These are phyloP conservation scores for Meda fulgida DNA, from an alignment of 2,797 vertebrate genomes.

Conservation along the genomic window DNA sequence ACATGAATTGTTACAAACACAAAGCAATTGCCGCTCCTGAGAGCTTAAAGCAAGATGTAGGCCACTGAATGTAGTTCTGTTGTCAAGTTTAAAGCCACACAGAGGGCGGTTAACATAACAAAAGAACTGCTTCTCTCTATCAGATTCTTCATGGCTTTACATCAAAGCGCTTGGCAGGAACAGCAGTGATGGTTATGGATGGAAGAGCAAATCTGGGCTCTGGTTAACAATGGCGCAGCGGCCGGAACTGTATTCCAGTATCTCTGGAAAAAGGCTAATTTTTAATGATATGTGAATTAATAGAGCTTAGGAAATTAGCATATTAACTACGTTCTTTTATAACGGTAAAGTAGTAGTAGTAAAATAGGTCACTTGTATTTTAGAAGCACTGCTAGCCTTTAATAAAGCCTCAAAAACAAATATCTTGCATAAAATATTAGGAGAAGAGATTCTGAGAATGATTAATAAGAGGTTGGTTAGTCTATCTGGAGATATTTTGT, in stretches of 20 bases:
- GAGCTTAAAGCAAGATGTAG: constrained; percentile 39
- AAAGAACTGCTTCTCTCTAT: constrained; percentile 48
- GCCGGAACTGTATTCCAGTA: constrained; percentile 42
- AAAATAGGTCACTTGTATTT: constrained; percentile 48
- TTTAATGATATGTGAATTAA: constrained; percentile 50
- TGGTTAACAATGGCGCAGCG: constrained; percentile 25
- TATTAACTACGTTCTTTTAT: constrained; percentile 54
- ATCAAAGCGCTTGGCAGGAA: constrained; percentile 52
- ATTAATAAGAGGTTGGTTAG: constrained; percentile 5
- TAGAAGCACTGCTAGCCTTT: constrained; percentile 1
- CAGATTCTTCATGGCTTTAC: constrained; percentile 53
- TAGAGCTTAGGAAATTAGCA: constrained; percentile 51
- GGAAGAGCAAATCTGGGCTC: constrained; percentile 43
- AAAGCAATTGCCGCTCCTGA: neutral
- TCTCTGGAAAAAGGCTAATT: constrained; percentile 35
- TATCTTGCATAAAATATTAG: neutral
- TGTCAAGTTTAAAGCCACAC: constrained; percentile 38
- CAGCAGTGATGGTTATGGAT: constrained; percentile 48
- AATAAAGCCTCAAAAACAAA: neutral
- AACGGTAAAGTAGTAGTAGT: constrained; percentile 45
- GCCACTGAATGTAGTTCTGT: constrained; percentile 20
- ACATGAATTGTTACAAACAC: constrained; percentile 11
- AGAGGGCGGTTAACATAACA: constrained; percentile 47
- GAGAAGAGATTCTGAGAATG: neutral
- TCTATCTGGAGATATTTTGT: neutral